Evolutionary conservation across 2,888 invertebrate species (phyloP).

Genomic region (Amblyjoppa proteus): DNA sequence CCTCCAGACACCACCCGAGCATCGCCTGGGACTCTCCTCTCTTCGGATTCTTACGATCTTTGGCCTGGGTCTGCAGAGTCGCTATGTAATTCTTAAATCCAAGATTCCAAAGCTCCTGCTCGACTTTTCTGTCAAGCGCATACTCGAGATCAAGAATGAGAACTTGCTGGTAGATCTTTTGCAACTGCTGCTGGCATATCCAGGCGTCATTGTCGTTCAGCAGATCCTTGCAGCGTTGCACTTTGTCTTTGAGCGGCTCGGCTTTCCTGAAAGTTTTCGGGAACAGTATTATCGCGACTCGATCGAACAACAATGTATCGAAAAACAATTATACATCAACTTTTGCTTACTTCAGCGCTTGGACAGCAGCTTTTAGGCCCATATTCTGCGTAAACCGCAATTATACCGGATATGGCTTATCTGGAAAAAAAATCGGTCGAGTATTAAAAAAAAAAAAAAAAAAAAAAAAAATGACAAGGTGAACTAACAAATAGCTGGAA

Average conservation of each 20-base stretch:
- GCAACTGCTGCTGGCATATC: constrained; percentile 85
- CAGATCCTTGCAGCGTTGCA: constrained; percentile 88
- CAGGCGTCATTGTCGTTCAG: constrained; percentile 85
- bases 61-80: constrained; percentile 90
- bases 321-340: constrained; percentile 59
- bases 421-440: constrained; percentile 64
- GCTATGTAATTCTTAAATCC: constrained; percentile 96
- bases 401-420: constrained; percentile 72
- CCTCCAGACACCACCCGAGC: constrained; percentile 92
- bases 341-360: constrained; percentile 89
- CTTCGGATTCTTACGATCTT: constrained; percentile 93
- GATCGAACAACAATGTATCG: neutral
- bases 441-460: neutral
- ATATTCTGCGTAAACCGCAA: constrained; percentile 85
- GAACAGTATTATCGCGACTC: neutral
- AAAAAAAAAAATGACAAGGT: neutral
- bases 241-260: constrained; percentile 90
- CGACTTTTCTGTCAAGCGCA: constrained; percentile 95
- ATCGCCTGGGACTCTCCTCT: constrained; percentile 92
- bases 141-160: constrained; percentile 93
- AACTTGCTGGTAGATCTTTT: constrained; percentile 86
- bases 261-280: constrained; percentile 87
- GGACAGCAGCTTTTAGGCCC: constrained; percentile 92
- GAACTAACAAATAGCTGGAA: neutral
- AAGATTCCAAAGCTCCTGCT: constrained; percentile 95